Percentiles rank a stretch among this genome's conserved stretches.
These are phyloP conservation scores for Melinopterus prodromus DNA, from an alignment of 2,888 invertebrate genomes.

Conservation along the genomic window DNA sequence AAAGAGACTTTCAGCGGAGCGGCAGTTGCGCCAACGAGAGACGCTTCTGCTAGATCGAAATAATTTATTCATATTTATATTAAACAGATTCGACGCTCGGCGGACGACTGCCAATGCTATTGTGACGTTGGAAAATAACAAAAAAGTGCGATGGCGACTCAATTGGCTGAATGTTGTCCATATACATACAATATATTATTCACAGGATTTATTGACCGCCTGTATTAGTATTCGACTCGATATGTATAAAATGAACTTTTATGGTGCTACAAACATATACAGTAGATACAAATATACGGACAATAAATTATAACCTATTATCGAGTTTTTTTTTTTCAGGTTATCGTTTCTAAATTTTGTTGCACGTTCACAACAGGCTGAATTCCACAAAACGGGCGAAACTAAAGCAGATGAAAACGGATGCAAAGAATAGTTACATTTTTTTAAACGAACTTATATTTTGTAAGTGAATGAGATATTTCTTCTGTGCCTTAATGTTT, in stretches of 20 bases:
- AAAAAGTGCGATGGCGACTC: not conserved
- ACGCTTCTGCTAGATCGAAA: slow-evolving; percentile 22
- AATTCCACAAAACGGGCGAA: too few species aligned
- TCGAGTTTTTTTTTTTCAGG: too few species aligned
- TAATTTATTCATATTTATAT: slow-evolving; percentile 27
- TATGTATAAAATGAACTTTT: not conserved
- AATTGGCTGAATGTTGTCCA: not conserved
- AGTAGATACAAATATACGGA: too few species aligned
- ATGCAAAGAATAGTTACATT: too few species aligned
- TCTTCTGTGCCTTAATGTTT: too few species aligned
- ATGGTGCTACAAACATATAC: too few species aligned
- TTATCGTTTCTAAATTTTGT: too few species aligned
- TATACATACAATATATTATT: not conserved
- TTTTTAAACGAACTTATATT: too few species aligned
- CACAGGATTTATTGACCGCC: not conserved
- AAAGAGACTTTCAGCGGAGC: slow-evolving; percentile 29
- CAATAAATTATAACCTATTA: too few species aligned
- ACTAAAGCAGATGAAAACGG: too few species aligned
- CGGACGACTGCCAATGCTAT: not conserved
- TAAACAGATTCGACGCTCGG: slow-evolving; percentile 23
- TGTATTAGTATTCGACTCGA: not conserved
- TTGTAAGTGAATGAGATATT: too few species aligned
- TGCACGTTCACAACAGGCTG: too few species aligned
- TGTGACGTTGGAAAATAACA: not conserved
- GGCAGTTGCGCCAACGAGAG: slow-evolving; percentile 16